These are phyloP conservation scores for Fragum fragum DNA, from an alignment of 2,888 invertebrate species.

Conservation along the genomic window DNA sequence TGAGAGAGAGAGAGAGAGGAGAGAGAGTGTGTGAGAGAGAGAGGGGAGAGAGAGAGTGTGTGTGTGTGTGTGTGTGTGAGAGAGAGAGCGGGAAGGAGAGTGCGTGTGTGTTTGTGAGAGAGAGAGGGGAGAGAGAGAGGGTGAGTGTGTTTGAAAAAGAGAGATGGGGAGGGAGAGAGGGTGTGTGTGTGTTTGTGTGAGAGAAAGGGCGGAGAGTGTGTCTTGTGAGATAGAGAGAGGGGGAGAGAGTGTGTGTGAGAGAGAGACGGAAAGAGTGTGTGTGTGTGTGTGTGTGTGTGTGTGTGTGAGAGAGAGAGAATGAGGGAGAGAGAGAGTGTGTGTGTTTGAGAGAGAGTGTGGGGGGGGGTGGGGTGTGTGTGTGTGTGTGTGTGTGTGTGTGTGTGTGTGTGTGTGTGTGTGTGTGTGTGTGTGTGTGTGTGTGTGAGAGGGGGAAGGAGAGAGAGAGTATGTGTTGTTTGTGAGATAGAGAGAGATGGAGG, in stretches of 20 bases:
- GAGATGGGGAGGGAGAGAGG: too few relatives aligned
- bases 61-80: neutral
- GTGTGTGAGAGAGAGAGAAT: neutral
- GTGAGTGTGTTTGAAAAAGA: neutral
- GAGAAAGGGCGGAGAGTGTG: conserved; percentile 1
- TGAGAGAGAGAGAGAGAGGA: neutral
- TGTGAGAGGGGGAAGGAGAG: conserved; percentile 4
- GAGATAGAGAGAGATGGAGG: neutral
- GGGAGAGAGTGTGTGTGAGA: too few relatives aligned
- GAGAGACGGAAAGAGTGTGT: neutral
- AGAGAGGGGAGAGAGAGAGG: conserved; percentile 1
- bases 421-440: neutral
- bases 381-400: neutral
- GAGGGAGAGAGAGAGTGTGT: neutral
- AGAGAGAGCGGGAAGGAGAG: neutral
- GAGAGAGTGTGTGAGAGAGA: conserved; percentile 15
- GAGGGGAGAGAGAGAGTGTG: neutral
- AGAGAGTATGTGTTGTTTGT: too few relatives aligned
- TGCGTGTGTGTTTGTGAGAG: too few relatives aligned
- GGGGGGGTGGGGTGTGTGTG: too few relatives aligned
- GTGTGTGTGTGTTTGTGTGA: too few relatives aligned
- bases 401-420: neutral
- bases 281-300: neutral
- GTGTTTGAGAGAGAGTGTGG: neutral
- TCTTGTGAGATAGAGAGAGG: too few relatives aligned